Percentiles rank a stretch among this genome's conserved stretches.
Conservation (phyloP, 2,888 invertebrate species). For the Athalia cordata region DNA sequence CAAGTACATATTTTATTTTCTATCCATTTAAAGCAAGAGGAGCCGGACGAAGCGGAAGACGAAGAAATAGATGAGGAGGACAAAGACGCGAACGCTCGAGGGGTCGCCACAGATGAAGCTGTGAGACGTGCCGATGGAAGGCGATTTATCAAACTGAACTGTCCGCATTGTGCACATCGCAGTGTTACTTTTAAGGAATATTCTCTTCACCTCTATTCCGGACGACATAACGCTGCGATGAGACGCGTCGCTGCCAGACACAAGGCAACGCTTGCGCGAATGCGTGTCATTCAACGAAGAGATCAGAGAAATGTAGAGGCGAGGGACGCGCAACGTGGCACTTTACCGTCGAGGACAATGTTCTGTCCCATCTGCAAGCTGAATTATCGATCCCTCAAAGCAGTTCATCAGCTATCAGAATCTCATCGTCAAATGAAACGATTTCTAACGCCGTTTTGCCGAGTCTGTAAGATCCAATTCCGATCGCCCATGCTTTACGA, state of each 20-base stretch:
- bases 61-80: constrained; percentile 63
- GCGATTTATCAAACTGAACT: constrained; percentile 82
- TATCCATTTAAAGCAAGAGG: constrained; percentile 56
- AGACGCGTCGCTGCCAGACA: constrained; percentile 84
- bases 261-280: constrained; percentile 83
- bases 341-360: constrained; percentile 78
- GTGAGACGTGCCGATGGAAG: constrained; percentile 70
- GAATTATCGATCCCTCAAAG: constrained; percentile 84
- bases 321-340: constrained; percentile 78
- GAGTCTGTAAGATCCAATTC: constrained; percentile 85
- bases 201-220: constrained; percentile 82
- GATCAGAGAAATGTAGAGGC: constrained; percentile 87
- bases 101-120: constrained; percentile 69
- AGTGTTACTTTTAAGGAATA: constrained; percentile 86
- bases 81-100: constrained; percentile 68
- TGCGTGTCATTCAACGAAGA: constrained; percentile 87
- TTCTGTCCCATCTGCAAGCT: constrained; percentile 86
- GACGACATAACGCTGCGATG: constrained; percentile 84
- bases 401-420: constrained; percentile 86
- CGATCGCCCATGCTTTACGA: constrained; percentile 91
- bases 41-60: constrained; percentile 70
- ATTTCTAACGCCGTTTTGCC: constrained; percentile 89
- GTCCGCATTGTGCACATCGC: constrained; percentile 86
- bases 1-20: not conserved
- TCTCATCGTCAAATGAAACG: constrained; percentile 90